phyloP scores from a whole-genome alignment of 2,888 invertebrate species.

The Drosophila suboccidentalis region DNA sequence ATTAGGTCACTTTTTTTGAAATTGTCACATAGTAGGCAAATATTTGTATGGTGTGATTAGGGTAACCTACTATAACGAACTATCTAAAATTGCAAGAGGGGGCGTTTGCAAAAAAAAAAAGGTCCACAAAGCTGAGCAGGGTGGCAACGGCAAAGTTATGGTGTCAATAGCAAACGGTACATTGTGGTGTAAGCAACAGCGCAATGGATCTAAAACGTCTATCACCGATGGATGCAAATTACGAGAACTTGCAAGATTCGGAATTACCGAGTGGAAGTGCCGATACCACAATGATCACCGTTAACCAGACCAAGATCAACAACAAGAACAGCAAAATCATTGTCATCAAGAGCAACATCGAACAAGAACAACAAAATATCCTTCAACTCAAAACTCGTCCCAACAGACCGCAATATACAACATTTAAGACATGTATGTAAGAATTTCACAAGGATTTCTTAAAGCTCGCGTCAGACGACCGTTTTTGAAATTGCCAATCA shows the following conservation, averaged over 20 bases:
- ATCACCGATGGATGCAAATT: conserved; percentile 59
- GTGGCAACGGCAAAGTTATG: background rate
- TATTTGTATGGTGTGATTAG: background rate
- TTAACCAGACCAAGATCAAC: conserved; percentile 15
- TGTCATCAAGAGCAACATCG: background rate
- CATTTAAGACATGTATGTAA: conserved; percentile 69
- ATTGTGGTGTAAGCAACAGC: background rate
- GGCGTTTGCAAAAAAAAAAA: conserved; percentile 21
- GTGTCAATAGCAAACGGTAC: conserved; percentile 16
- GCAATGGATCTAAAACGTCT: conserved; percentile 39
- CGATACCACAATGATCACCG: conserved; percentile 39
- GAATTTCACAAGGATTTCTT: background rate
- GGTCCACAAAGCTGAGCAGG: background rate
- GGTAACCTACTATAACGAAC: background rate
- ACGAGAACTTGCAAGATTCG: conserved; percentile 55
- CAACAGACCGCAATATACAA: conserved; percentile 58
- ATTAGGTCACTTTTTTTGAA: too few species aligned
- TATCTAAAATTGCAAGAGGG: conserved; percentile 22
- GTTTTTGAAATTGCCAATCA: too few species aligned
- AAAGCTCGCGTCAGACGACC: too few species aligned
- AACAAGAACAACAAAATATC: conserved; percentile 6
- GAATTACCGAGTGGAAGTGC: conserved; percentile 43
- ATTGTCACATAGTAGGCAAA: background rate
- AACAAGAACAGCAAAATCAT: conserved; percentile 22
- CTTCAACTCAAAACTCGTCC: background rate